Evolutionary conservation across 2,113 vertebrate genomes (phyloP), one percentile per base, ranked within the genome.

Genomic region (Tonatia bakeri): DNA sequence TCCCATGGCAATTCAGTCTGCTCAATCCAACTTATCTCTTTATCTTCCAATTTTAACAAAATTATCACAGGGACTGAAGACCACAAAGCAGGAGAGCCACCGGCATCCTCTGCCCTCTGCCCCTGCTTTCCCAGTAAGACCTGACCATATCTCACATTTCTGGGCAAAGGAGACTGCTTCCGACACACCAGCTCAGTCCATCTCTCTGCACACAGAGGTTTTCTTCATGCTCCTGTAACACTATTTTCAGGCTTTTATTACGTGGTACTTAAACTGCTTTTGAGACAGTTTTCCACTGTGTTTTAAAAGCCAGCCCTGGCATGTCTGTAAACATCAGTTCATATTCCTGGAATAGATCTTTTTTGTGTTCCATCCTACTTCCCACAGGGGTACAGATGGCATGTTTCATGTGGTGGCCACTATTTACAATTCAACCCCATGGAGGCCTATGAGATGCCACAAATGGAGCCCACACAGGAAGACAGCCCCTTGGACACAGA

Each of bases 321-420:
- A 95, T 96, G 96, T 97, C 96, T 95, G 95, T 97, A 98, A 98
- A 97, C 97, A 98, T 95, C 95, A 97, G 93, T 98, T 97, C 96
- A 90, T 97, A 96, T 98, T 98, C 95, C 97, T 97, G 97, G 97
- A 97, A 98, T 97, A 97, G 97, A 96, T 97, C 95, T 95, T 97
- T 96, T 96, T 94, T 98, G 97, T 98, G 95, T 97, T 94, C 94
- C 96, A 91, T 97, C 80, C 69, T 91, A 59, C 89, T 97, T 95
- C 95, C 97, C 97, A 97, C 97, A 97, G 97, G 97, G 97, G 90
- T 86, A 96, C 97, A 98, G 96, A 97, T 97, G 97, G 96, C 95
- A 97, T 96, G 95, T 97, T 97, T 98, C 93, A 97, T 97, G 97
- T 97, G 97, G 97, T 7, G 76, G 87, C 96, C 93, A 95, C 91